Evolutionary conservation across 2,888 invertebrate species (phyloP).

Genomic region (Rambutsinella grinnellia): DNA sequence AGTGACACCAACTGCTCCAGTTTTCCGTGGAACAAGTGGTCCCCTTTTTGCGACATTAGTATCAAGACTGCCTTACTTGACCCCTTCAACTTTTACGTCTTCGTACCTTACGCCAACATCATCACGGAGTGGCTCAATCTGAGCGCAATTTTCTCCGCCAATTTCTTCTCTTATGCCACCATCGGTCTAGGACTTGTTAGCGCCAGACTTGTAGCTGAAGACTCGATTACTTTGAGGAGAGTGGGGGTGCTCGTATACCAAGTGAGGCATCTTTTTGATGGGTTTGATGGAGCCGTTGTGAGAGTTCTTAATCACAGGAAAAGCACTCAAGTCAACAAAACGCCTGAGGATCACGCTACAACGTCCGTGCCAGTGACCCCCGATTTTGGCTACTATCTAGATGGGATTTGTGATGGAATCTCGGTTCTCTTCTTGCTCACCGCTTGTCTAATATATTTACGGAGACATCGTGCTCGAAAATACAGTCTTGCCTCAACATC

Average conservation of each 20-base stretch:
- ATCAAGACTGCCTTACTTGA: slow-evolving; percentile 87
- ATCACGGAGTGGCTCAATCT: slow-evolving; percentile 78
- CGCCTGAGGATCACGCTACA: neutral
- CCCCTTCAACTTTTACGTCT: slow-evolving; percentile 86
- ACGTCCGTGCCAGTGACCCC: neutral
- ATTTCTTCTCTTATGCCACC: slow-evolving; percentile 85
- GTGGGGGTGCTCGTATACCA: slow-evolving; percentile 84
- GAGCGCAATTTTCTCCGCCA: slow-evolving; percentile 79
- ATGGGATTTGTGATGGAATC: slow-evolving; percentile 84
- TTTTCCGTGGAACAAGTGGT: too few species aligned
- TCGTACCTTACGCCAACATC: slow-evolving; percentile 83
- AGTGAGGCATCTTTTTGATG: slow-evolving; percentile 85
- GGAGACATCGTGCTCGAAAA: slow-evolving; percentile 75
- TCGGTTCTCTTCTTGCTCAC: slow-evolving; percentile 81
- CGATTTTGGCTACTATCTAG: slow-evolving; percentile 86
- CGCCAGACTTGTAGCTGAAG: slow-evolving; percentile 82
- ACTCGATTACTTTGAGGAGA: slow-evolving; percentile 79
- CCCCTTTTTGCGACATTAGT: slow-evolving; percentile 84
- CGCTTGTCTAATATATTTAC: slow-evolving; percentile 79
- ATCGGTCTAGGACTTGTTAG: slow-evolving; percentile 81
- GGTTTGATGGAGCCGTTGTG: slow-evolving; percentile 89
- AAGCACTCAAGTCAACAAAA: slow-evolving; percentile 67
- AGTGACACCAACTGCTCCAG: too few species aligned
- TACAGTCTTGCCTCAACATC: neutral
- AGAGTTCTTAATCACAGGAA: slow-evolving; percentile 72